These are phyloP conservation scores for Ranitomeya variabilis DNA, from an alignment of 2,113 vertebrate genomes.

Conservation along the genomic window DNA sequence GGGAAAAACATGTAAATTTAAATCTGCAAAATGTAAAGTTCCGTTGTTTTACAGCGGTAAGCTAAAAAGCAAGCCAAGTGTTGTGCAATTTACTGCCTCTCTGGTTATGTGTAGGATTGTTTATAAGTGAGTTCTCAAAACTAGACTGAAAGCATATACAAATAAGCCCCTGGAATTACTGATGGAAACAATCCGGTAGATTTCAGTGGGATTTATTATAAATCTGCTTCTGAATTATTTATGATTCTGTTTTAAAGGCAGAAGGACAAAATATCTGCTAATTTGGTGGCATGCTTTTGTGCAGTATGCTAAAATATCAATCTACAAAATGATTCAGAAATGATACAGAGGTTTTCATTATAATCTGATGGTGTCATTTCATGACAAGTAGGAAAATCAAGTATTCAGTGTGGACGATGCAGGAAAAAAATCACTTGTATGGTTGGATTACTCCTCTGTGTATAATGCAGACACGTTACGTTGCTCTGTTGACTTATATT, in stretches of 20 bases:
- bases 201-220: slow-evolving; percentile 50
- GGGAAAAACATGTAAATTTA: background rate
- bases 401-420: slow-evolving; percentile 41
- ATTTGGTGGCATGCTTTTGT: slow-evolving; percentile 12
- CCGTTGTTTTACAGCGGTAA: background rate
- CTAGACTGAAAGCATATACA: background rate
- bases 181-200: slow-evolving; percentile 23
- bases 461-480: background rate
- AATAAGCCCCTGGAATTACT: slow-evolving; percentile 32
- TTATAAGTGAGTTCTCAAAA: background rate
- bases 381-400: slow-evolving; percentile 27
- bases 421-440: slow-evolving; percentile 15
- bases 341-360: background rate
- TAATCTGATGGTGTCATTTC: slow-evolving; percentile 30
- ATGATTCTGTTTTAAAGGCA: background rate
- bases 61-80: slow-evolving; percentile 21
- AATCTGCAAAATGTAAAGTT: background rate
- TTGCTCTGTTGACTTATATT: background rate
- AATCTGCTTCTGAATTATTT: slow-evolving; percentile 44
- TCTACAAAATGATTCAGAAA: slow-evolving; percentile 32
- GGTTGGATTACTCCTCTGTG: background rate
- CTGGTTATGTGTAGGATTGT: slow-evolving; percentile 23
- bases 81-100: slow-evolving; percentile 5
- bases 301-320: slow-evolving; percentile 11
- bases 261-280: slow-evolving; percentile 29